Percentiles rank a stretch among this genome's conserved stretches.
Conservation (phyloP, 1,140 invertebrate species). For the Dendrolimus punctatus region DNA sequence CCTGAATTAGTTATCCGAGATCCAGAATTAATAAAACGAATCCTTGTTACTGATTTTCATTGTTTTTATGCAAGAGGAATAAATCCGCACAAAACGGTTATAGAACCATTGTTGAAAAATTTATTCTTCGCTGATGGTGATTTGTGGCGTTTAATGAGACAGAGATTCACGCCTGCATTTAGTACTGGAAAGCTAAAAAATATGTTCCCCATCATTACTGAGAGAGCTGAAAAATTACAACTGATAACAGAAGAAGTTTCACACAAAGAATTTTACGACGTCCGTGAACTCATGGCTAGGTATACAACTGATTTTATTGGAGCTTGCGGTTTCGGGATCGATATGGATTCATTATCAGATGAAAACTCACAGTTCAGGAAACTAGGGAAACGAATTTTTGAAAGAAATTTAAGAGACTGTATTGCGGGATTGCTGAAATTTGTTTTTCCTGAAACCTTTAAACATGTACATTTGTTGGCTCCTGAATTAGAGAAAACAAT, state of each 20-base stretch:
- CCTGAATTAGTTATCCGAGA: conserved; percentile 47
- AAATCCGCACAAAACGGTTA: conserved; percentile 45
- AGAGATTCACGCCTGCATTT: conserved; percentile 76
- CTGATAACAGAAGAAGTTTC: conserved; percentile 38
- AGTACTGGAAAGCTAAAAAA: conserved; percentile 76
- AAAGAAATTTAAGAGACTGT: conserved; percentile 23
- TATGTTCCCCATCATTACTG: conserved; percentile 70
- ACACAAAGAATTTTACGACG: conserved; percentile 55
- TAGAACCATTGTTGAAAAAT: conserved; percentile 69
- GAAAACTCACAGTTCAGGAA: conserved; percentile 67
- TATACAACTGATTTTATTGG: conserved; percentile 74
- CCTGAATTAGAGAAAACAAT: conserved; percentile 27
- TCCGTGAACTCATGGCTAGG: conserved; percentile 62
- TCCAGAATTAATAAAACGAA: conserved; percentile 63
- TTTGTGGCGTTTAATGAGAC: conserved; percentile 74
- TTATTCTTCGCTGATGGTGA: conserved; percentile 69
- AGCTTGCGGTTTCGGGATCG: conserved; percentile 73
- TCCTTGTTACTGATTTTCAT: conserved; percentile 73
- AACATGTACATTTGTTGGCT: conserved; percentile 24
- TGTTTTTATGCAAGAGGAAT: conserved; percentile 69
- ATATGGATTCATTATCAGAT: conserved; percentile 69
- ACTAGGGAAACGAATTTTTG: conserved; percentile 47
- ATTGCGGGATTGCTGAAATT: conserved; percentile 17
- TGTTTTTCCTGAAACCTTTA: conserved; percentile 22
- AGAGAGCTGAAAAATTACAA: conserved; percentile 62